Evolutionary conservation across 2,797 vertebrate species (phyloP), one percentile per base, ranked within the genome.

Genomic region (Hypotaenidia okinawae): DNA sequence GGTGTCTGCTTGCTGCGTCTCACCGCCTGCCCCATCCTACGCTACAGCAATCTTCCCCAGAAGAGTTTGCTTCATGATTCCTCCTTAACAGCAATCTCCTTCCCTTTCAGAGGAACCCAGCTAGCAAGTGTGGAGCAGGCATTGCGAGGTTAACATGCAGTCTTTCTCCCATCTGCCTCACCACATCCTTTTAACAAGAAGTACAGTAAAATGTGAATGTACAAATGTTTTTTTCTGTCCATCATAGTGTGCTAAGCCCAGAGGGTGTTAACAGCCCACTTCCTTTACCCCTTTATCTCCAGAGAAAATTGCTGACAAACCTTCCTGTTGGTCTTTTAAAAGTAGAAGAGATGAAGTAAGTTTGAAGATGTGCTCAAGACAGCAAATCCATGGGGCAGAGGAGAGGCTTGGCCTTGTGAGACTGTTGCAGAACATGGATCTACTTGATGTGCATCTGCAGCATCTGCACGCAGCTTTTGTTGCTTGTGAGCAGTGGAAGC

Each of bases 321-420:
- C 64, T 70, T 94, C 72, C 61, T 85, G 47, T 87, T 91, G 62
- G 66, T 79, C 74, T 87, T 92, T 76, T 87, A 49, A 69, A 76
- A 84, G 58, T 18, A 59, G 43, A 92, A 89, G 43, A 85, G 68
- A 49, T 67, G 0, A 74, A 89, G 33, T 83, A 52, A 74, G 59
- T 76, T 62, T 84, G 79, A 79, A 43, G 62, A 72, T 90, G 19
- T 1, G 1, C 39, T 84, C 61, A 66, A 63, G 49, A 16, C 45
- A 75, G 30, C 32, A 68, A 17, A 41, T 64, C 74, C 1, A 1
- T 25, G 41, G 27, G 16, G 47, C 2, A 6, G 27, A 16, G 16
- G 27, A 28, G 54, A 78, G 11, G 16, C 39, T 51, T 39, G 22
- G 16, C 15, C 68, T 80, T 32, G n/a, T 75, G 76, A 87, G 28